Percentiles rank a stretch among this genome's conserved stretches.
Evolutionary conservation across 2,113 vertebrate species (phyloP).

Genomic region (Athene cunicularia): DNA sequence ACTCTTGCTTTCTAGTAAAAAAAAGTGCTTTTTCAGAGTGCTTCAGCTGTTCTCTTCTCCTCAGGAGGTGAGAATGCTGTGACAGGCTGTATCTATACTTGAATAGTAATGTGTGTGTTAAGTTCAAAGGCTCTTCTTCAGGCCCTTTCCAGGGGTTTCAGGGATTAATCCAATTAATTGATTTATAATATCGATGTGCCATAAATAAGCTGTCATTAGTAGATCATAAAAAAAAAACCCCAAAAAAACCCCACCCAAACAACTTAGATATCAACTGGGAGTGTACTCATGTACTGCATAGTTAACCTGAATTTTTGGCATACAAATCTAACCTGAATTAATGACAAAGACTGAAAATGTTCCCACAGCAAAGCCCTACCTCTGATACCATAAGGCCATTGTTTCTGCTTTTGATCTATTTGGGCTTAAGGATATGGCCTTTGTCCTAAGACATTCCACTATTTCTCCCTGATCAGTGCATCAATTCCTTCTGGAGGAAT

Average conservation of each 20-base stretch:
- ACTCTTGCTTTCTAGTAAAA: not conserved
- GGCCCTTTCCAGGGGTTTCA: not conserved
- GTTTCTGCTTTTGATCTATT: not conserved
- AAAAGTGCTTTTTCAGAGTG: not conserved
- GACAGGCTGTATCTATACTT: not conserved
- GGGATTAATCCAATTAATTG: not conserved
- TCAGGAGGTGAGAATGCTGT: not conserved
- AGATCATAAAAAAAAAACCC: not conserved
- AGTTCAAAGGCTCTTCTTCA: not conserved
- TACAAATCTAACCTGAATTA: not conserved
- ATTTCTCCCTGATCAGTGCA: not conserved
- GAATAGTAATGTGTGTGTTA: not conserved
- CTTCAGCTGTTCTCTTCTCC: accelerated
- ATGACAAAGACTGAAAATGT: not conserved
- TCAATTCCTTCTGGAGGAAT: not conserved
- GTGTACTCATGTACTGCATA: not conserved
- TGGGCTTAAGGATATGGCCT: not conserved
- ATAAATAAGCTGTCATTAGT: not conserved
- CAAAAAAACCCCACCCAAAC: not conserved
- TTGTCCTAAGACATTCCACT: not conserved
- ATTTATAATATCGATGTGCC: not conserved
- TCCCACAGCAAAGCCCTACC: not conserved
- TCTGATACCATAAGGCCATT: accelerated
- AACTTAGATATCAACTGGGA: not conserved
- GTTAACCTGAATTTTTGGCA: not conserved